A percentile compares a stretch with the other conserved stretches of the same genome.
Conservation (phyloP, 2,888 invertebrate species). For the Muscina levida region DNA sequence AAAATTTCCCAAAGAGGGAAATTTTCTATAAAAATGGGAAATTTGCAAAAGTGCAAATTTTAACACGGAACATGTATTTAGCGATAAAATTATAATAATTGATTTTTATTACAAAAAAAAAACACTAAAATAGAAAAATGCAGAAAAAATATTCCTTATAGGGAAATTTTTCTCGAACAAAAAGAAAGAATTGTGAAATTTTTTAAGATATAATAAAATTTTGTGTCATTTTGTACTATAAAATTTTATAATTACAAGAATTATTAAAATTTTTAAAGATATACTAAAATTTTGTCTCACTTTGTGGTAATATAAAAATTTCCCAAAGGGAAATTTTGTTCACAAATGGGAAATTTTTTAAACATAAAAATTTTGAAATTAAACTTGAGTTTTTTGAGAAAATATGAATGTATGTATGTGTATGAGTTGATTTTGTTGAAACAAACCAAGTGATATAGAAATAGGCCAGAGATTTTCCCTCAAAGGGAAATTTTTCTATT, state of each 20-base stretch:
- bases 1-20: neutral
- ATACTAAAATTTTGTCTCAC: no score
- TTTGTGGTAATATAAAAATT: neutral
- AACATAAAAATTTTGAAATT: no score
- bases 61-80: neutral
- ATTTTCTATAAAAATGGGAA: neutral
- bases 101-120: no score
- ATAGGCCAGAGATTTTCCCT: neutral
- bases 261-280: no score
- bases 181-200: no score
- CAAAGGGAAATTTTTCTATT: neutral
- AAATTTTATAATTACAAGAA: no score
- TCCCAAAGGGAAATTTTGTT: neutral
- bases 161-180: neutral
- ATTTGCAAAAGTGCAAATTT: neutral
- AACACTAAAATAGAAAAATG: neutral
- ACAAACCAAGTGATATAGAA: no score
- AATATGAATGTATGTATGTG: no score
- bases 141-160: neutral
- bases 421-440: no score
- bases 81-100: neutral
- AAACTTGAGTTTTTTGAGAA: no score
- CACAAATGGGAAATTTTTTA: no score
- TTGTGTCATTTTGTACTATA: neutral
- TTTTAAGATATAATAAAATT: no score